A percentile compares a stretch with the other conserved stretches of the same genome.
phyloP scores from a whole-genome alignment of 1,140 invertebrate species.

The Drosophila melanogaster region Release_6_plus_ISO1_MT NT_033777.3:21941501-21942000 shows the following conservation, averaged over 20 bases:
- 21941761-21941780: constrained; percentile 82
- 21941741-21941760: constrained; percentile 68
- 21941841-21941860: not conserved
- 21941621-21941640: not conserved
- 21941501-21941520: not conserved
- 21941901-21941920: constrained; percentile 9
- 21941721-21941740: constrained; percentile 50
- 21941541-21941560: too few species aligned
- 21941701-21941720: constrained; percentile 70
- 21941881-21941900: not conserved
- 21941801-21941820: constrained; percentile 31
- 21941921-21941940: constrained; percentile 59
- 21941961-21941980: constrained; percentile 74
- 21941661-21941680: constrained; percentile 72
- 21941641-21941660: constrained; percentile 35
- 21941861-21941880: constrained; percentile 2
- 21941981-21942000: constrained; percentile 70
- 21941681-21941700: constrained; percentile 82
- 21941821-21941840: constrained; percentile 15
- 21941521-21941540: too few species aligned
- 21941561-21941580: too few species aligned
- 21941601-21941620: too few species aligned
- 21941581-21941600: too few species aligned
- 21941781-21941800: constrained; percentile 46
- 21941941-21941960: constrained; percentile 80